Evolutionary conservation across 2,888 invertebrate genomes (phyloP).

Genomic region (Melanotus villosus): DNA sequence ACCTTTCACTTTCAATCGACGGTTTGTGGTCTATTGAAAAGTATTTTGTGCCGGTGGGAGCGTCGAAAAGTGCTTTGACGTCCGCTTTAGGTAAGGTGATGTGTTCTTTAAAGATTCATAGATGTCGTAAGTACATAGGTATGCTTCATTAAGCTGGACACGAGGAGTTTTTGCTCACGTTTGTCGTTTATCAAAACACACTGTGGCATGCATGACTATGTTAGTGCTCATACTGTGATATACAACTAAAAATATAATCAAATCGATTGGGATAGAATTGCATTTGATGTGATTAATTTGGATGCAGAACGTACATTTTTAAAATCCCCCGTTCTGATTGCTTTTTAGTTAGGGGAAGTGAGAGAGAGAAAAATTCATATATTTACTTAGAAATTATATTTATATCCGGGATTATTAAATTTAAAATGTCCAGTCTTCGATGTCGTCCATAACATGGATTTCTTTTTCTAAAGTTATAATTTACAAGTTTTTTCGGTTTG

Average conservation of each 20-base stretch:
- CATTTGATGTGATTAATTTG: conserved; percentile 25
- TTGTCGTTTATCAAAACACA: conserved; percentile 60
- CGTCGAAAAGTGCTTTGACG: not conserved
- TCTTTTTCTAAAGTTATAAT: no score
- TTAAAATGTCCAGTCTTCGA: no score
- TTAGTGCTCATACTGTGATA: conserved; percentile 48
- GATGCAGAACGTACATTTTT: conserved; percentile 24
- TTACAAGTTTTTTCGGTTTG: no score
- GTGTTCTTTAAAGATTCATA: conserved; percentile 66
- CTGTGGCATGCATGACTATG: conserved; percentile 40
- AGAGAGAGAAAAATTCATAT: no score
- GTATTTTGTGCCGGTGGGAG: no score
- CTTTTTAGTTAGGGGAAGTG: no score
- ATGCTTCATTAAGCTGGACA: conserved; percentile 56
- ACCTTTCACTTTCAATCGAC: no score
- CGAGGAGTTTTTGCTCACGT: conserved; percentile 48
- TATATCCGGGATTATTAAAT: no score
- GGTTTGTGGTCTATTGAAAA: no score
- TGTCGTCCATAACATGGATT: no score
- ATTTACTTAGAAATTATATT: no score
- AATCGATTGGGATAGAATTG: conserved; percentile 32
- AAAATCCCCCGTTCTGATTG: not conserved
- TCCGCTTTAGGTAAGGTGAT: conserved; percentile 61
- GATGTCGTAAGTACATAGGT: conserved; percentile 62
- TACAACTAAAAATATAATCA: conserved; percentile 44